A percentile compares a stretch with the other conserved stretches of the same genome.
Conservation (phyloP, 2,797 vertebrate genomes). For the Chaetodon trifasciatus region DNA sequence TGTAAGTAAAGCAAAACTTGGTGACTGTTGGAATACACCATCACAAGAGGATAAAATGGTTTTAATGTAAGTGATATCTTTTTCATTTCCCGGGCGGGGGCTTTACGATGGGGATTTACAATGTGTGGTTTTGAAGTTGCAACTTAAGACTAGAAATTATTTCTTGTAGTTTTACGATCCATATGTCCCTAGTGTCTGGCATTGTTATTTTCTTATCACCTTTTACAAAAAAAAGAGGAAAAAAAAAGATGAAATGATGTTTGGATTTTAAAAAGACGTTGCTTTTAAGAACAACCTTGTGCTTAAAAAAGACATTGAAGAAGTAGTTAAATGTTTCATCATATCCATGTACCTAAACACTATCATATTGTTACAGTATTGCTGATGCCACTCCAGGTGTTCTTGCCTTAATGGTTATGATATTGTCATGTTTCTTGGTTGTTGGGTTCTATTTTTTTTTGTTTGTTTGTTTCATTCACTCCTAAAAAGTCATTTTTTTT, state of each 20-base stretch:
- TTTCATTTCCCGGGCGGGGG: conserved; percentile 80
- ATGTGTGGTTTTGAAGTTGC: conserved; percentile 86
- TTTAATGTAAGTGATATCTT: conserved; percentile 91
- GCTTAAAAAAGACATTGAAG: conserved; percentile 85
- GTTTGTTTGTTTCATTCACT: conserved; percentile 57
- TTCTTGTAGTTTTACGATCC: conserved; percentile 89
- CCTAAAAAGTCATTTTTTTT: conserved; percentile 66
- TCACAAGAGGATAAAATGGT: conserved; percentile 88
- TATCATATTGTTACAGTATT: conserved; percentile 87
- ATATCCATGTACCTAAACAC: conserved; percentile 86
- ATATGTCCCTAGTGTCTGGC: conserved; percentile 86
- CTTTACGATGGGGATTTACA: conserved; percentile 70
- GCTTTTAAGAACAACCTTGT: conserved; percentile 83
- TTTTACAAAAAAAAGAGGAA: conserved; percentile 78
- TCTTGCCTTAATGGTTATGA: conserved; percentile 99
- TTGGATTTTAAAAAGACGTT: conserved; percentile 78
- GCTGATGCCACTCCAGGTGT: conserved; percentile 95
- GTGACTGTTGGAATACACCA: conserved; percentile 88
- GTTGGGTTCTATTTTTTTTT: conserved; percentile 71
- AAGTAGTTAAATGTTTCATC: conserved; percentile 86
- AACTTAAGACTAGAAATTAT: conserved; percentile 85
- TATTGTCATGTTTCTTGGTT: conserved; percentile 83
- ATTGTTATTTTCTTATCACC: conserved; percentile 86
- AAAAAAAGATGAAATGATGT: conserved; percentile 78
- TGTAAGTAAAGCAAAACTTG: conserved; percentile 88